Evolutionary conservation across 1,140 invertebrate genomes (phyloP).

Genomic region (Drosophila nannoptera): DNA sequence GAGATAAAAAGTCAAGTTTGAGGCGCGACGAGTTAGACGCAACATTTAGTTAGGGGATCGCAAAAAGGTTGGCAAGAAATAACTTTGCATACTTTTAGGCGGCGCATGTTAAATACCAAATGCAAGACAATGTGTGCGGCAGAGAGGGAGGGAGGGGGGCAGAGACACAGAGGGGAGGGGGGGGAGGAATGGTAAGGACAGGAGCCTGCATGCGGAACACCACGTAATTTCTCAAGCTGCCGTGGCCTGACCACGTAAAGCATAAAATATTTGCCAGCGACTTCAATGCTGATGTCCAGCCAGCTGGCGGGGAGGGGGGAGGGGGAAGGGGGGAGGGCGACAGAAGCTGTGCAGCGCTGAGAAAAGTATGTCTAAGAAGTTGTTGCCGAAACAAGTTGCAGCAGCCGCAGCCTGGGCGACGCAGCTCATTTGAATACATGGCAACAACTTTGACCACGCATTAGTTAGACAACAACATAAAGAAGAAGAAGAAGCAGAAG

Average conservation of each 20-base stretch:
- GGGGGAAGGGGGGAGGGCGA: not conserved
- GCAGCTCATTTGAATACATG: conserved; percentile 72
- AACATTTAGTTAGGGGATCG: conserved; percentile 36
- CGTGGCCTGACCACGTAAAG: conserved; percentile 70
- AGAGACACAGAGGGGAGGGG: not conserved
- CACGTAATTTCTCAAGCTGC: conserved; percentile 77
- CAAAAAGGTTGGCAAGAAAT: conserved; percentile 60
- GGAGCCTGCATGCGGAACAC: conserved; percentile 45
- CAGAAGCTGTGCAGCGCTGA: conserved; percentile 6
- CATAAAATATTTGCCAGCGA: conserved; percentile 72
- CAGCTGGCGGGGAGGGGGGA: not conserved
- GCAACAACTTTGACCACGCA: conserved; percentile 74
- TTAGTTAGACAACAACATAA: conserved; percentile 62
- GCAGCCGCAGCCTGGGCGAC: conserved; percentile 61
- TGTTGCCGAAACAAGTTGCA: conserved; percentile 44
- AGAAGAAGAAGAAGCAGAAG: conserved; percentile 21
- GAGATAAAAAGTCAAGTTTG: conserved; percentile 70
- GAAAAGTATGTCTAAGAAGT: conserved; percentile 75
- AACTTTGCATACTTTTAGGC: conserved; percentile 76
- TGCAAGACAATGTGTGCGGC: conserved; percentile 53
- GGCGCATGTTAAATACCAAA: conserved; percentile 71
- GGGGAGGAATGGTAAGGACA: no score
- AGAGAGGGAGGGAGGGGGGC: not conserved
- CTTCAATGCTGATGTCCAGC: conserved; percentile 23
- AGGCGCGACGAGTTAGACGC: conserved; percentile 58